Evolutionary conservation across 2,888 invertebrate species (phyloP), one percentile per base, ranked within the genome.

Genomic region (Rotaria magnacalcarata): DNA sequence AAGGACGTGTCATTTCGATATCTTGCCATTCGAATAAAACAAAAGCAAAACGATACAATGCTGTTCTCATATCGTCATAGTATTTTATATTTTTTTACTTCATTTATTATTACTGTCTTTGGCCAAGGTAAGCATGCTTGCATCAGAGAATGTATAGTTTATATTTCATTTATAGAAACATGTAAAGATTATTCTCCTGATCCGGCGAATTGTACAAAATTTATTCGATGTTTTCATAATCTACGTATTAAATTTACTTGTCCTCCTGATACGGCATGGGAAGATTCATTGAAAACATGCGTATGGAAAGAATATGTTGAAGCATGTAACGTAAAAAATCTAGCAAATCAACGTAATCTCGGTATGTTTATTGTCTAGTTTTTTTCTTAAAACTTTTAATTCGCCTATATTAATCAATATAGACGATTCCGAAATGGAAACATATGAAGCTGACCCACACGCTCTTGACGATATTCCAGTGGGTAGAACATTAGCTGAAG

Each of bases 201-300:
- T 80, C 34, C 34, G 34, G 1, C 24, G 10, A 34, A 47, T 80
- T 80, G 80, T 80, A 47, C 47, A 80, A 80, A 80, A 47, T 80
- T 80, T 80, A 80, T 43, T 47, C 80, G 80, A 47, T 80, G 80
- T 80, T 80, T 80, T 80, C 47, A 80, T 80, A 80, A 47, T 80
- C 47, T 80, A 80, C 80, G 80, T 14, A 47, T 80, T n/a, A 80
- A 47, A 80, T 80, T 80, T n/a, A 80, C 80, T 47, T 80, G 80
- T 47, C 47, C 80, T 24, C 10, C 21, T 4, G 80, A 47, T 24
- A 80, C 80, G 47, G 80, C 80, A 80, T 80, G 80, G 80, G 80
- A 80, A 80, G n/a, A 80, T 47, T 43, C 43, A 14, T 80, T 80
- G 14, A 80, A 80, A 80, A 80, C 80, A 80, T 80, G 80, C 19